These are phyloP conservation scores for Tetragonisca angustula DNA, from an alignment of 2,888 invertebrate genomes.

Conservation along the genomic window DNA sequence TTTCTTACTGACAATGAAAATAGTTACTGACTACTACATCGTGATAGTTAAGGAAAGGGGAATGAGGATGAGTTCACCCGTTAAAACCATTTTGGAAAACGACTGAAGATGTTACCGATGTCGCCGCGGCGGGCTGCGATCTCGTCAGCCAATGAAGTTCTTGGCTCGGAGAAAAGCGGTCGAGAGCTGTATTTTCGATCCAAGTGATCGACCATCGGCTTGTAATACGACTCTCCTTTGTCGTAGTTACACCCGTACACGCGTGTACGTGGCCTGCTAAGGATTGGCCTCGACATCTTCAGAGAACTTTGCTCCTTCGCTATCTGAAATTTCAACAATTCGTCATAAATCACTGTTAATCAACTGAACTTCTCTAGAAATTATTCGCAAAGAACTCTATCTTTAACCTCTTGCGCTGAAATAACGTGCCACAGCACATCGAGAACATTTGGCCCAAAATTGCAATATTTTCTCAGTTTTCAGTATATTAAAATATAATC, in stretches of 20 bases:
- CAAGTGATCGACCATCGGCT: constrained; percentile 90
- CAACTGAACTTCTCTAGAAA: background rate
- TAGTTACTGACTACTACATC: constrained; percentile 57
- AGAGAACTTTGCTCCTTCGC: constrained; percentile 19
- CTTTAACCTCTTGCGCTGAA: no score
- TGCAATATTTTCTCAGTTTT: no score
- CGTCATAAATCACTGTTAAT: background rate
- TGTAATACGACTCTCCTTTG: constrained; percentile 93
- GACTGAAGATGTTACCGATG: constrained; percentile 83
- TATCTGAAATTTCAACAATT: constrained; percentile 53
- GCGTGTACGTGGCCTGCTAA: constrained; percentile 89
- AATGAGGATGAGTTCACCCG: constrained; percentile 71
- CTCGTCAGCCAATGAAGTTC: constrained; percentile 85
- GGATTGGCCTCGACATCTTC: constrained; percentile 83
- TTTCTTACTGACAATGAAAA: constrained; percentile 38
- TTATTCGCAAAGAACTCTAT: background rate
- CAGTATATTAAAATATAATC: no score
- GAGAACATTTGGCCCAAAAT: no score
- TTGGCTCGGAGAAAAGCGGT: constrained; percentile 82
- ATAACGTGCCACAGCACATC: no score
- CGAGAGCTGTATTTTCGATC: constrained; percentile 89
- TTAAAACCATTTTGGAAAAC: constrained; percentile 84
- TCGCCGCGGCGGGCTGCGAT: constrained; percentile 85
- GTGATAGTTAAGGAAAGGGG: constrained; percentile 42
- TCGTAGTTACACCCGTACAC: constrained; percentile 95